Conservation (phyloP, 2,797 vertebrate genomes). For the Neosilurus mollespiculum region DNA sequence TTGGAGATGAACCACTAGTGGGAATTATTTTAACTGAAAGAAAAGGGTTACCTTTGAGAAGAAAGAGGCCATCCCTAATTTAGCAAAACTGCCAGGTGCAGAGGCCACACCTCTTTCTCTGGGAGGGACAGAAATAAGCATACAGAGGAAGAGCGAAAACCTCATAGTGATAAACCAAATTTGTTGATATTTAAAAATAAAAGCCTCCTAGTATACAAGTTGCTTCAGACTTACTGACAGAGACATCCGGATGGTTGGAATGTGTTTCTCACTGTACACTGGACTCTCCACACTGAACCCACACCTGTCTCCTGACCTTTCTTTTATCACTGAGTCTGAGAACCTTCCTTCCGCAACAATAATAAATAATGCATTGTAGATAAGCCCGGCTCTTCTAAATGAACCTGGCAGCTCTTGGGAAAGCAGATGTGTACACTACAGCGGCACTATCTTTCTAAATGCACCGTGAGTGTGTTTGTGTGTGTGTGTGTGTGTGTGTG, state of each 20-base stretch:
- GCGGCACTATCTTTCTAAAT: slow-evolving; percentile 29
- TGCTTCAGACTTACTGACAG: neutral
- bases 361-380: slow-evolving; percentile 49
- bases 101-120: neutral
- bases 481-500: slow-evolving; percentile 4
- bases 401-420: slow-evolving; percentile 34
- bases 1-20: neutral
- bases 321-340: slow-evolving; percentile 40
- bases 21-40: neutral
- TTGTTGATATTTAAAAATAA: neutral
- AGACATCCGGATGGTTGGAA: neutral
- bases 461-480: neutral
- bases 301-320: slow-evolving; percentile 42
- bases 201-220: neutral
- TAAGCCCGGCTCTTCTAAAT: slow-evolving; percentile 41
- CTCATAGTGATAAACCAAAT: neutral
- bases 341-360: slow-evolving; percentile 41
- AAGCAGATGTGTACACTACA: slow-evolving; percentile 37
- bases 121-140: neutral
- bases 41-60: neutral
- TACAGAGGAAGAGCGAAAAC: neutral
- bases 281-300: slow-evolving; percentile 10
- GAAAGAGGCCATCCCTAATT: neutral
- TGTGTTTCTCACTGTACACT: neutral
- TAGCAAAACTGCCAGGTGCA: neutral